Evolutionary conservation across 2,113 vertebrate genomes (phyloP), one percentile per base, ranked within the genome.

Genomic region (Tragelaphus imberbis): DNA sequence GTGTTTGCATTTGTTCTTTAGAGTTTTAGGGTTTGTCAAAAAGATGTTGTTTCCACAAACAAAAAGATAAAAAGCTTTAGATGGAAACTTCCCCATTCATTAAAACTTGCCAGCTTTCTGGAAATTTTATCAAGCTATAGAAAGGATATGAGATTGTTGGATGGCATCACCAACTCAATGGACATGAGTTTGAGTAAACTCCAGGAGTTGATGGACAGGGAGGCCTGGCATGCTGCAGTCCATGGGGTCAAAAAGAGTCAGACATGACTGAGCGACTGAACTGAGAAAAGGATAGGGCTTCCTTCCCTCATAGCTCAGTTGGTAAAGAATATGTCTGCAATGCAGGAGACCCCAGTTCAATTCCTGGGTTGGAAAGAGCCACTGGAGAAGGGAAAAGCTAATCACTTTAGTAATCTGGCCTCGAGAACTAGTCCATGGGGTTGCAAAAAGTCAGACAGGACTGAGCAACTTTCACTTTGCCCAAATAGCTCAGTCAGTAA

Each of bases 401-500:
- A 63, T 63, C 14, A 63, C 61, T 63, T 63, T 63, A 16, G n/a
- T 36, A 40, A 71, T 71, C 68, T 71, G 65, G 19, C 68, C 68
- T 71, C 10, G 0, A 40, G 10, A 71, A 40, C n/a, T 71, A 40
- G n/a, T 71, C 68, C 19, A 40, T 12, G 9, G 68, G 19, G 19
- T 40, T 40, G n/a, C n/a, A 40, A 40, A 40, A 40, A 71, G n/a
- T 40, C 68, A 71, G n/a, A 71, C n/a, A 71, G 68, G 68, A 23
- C n/a, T 40, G 19, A 71, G n/a, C 5, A 12, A 40, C 19, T 71
- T 71, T 40, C n/a, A 71, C 68, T 71, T 40, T 40, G 97, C 97
- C 97, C 75, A 93, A 95, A 94, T 98, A 98, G 99, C 98, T 99
- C 98, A 99, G 98, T 98, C 94, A 98, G 99, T 97, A 99, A 98